phyloP scores from a whole-genome alignment of 2,113 vertebrate genomes.

The Melospiza melodia region DNA sequence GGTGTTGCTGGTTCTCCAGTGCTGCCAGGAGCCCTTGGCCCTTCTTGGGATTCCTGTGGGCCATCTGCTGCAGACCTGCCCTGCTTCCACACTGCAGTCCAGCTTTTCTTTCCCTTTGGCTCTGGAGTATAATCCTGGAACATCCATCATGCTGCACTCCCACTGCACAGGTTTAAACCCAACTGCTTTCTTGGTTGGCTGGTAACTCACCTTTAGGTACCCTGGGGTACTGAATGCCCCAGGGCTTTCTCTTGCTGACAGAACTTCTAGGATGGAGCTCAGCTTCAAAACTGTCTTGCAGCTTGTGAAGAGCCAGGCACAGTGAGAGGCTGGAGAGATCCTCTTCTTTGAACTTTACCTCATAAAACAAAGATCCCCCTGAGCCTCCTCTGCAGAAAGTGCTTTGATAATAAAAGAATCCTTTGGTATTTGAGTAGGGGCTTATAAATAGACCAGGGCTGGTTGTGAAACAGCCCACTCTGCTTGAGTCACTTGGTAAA shows the following conservation, averaged over 20 bases:
- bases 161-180: background rate
- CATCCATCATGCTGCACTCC: background rate
- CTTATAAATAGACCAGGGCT: background rate
- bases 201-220: background rate
- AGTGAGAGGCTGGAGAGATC: background rate
- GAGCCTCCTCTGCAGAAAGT: background rate
- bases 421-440: constrained; percentile 7
- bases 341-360: background rate
- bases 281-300: background rate
- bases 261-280: background rate
- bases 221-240: background rate
- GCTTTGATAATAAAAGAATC: background rate
- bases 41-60: background rate
- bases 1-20: background rate
- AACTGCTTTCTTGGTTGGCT: background rate
- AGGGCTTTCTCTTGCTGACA: background rate
- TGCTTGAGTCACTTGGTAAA: background rate
- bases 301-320: background rate
- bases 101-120: background rate
- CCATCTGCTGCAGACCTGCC: background rate
- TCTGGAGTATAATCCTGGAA: background rate
- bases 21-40: background rate
- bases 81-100: background rate
- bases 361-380: background rate
- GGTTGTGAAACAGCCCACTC: constrained; percentile 34